Evolutionary conservation across 2,113 vertebrate species (phyloP), one percentile per base, ranked within the genome.

Genomic region (Lepisosteus oculatus): DNA sequence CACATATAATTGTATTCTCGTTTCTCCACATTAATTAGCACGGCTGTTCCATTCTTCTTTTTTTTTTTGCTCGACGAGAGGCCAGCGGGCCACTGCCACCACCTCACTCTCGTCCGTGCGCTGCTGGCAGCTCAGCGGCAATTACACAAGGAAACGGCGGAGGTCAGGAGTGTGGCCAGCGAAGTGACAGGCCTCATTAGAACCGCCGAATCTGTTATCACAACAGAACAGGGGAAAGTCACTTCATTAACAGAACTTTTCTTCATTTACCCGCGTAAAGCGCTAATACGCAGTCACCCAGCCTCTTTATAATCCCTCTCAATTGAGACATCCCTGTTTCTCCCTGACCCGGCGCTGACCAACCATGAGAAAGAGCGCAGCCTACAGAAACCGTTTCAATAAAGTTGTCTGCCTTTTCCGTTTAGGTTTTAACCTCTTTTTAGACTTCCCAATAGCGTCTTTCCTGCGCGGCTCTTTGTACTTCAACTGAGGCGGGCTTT

Each of bases 241-340:
- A 83, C 76, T 78, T 85, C 84, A 88, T 85, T 86, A 88, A 85
- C 76, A 83, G 81, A 86, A 90, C 85, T 90, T 86, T 87, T 76
- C 82, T 73, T 83, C 84, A 83, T 83, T 86, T 88, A 85, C 81
- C 87, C 77, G 75, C 69, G 72, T 77, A 83, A 84, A 88, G 76
- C 67, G 67, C 55, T 79, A 74, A 79, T 79, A 81, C 75, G 79
- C 65, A 51, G 79, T 74, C 43, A 65, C 15, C 82, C 83, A 79
- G 65, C 67, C 79, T 79, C 56, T 82, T 64, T 81, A 83, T 86
- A 89, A 89, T 86, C 81, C 81, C 78, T 89, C 85, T 79, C 72
- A 72, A 83, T 51, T 78, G 84, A 79, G 68, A 66, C 68, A 72
- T 73, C 71, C 77, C 76, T 62, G 72, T 70, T 74, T 17, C 69